phyloP scores from a whole-genome alignment of 2,888 invertebrate species.

The Drymonia ruficornis region DNA sequence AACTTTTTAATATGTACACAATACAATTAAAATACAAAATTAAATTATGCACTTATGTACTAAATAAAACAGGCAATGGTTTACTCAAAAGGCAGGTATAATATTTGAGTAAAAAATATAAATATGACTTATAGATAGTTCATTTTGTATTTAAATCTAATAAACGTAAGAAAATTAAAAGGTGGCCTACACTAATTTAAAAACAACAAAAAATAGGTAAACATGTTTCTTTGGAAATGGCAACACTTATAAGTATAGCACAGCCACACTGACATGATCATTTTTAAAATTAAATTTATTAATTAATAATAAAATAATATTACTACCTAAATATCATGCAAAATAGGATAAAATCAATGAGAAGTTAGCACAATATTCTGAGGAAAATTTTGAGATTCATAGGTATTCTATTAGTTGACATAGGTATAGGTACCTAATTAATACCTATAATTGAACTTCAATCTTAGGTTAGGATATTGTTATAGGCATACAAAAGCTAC shows the following conservation, averaged over 20 bases:
- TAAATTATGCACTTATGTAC: too few species aligned
- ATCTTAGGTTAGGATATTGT: neutral
- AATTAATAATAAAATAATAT: neutral
- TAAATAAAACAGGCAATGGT: too few species aligned
- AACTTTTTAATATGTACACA: constrained; percentile 29
- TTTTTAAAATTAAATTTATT: neutral
- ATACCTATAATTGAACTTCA: too few species aligned
- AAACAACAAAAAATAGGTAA: constrained; percentile 1
- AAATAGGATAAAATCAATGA: neutral
- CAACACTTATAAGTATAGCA: constrained; percentile 32
- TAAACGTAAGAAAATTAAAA: too few species aligned
- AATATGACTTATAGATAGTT: too few species aligned
- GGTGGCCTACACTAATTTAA: neutral
- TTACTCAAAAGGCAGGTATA: too few species aligned
- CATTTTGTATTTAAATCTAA: too few species aligned
- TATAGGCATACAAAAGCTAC: constrained; percentile 48
- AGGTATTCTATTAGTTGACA: too few species aligned
- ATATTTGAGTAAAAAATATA: too few species aligned
- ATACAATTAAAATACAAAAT: neutral
- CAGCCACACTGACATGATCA: constrained; percentile 37
- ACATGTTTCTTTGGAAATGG: constrained; percentile 37
- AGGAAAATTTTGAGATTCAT: neutral
- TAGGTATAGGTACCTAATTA: too few species aligned
- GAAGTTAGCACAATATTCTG: neutral
- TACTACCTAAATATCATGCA: neutral